Evolutionary conservation across 2,113 vertebrate genomes (phyloP), one percentile per base, ranked within the genome.

Genomic region (Chaenogobius annularis): DNA sequence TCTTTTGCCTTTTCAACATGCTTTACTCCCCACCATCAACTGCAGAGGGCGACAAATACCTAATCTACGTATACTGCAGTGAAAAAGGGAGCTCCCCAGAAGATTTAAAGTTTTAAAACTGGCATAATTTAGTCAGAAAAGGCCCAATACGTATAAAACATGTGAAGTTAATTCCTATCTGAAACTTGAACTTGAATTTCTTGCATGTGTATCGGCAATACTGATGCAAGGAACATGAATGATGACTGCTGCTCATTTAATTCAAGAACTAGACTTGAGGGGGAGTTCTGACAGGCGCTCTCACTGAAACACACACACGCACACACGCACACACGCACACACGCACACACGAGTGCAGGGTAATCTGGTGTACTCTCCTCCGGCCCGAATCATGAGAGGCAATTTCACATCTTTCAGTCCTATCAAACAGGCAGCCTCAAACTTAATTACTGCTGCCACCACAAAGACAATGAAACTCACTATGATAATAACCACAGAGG

Each of bases 331-430:
- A 78, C 54, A 31, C 37, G 66, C 22, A 35, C 54, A 22, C 63
- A 62, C 48, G 26, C 37, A 68, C 31, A 35, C 54, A 22, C 64
- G 47, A 78, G 48, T 47, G 13, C 58, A 20, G 46, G 13, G 72
- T 20, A 66, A 40, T 48, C 20, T 46, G 10, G 15, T 17, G 61
- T 26, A 14, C 63, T 26, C 63, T 17, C 17, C 75, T 74, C 59
- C 56, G 69, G 44, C 67, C 66, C 50, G 80, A 80, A 67, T 86
- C 73, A 80, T 68, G 75, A 85, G 83, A 84, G 83, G 79, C 75
- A 81, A 84, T 89, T 89, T 83, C 80, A 85, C 85, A 84, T 87
- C 83, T 83, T 77, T 81, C 82, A 85, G 40, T 87, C 80, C 76
- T 64, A 77, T 78, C 85, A 82, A 85, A 82, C 70, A 47, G 77